Percentiles rank a stretch among this genome's conserved stretches.
These are phyloP conservation scores for Oryzias sinensis DNA, from an alignment of 2,797 vertebrate species.

Conservation along the genomic window DNA sequence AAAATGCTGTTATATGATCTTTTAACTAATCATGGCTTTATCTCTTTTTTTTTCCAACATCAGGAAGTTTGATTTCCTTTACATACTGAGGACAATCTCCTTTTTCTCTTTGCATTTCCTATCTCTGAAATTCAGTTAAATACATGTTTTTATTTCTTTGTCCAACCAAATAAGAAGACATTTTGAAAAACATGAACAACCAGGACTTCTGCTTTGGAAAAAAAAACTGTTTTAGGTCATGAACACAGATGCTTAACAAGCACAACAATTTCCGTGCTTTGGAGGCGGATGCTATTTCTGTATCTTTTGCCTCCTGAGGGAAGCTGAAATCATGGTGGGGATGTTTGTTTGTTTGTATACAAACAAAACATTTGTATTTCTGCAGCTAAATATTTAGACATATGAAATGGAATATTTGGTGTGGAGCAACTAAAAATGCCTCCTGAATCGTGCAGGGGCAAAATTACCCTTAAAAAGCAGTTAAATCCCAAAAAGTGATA, in stretches of 20 bases:
- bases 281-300: conserved; percentile 50
- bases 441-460: neutral
- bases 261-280: conserved; percentile 58
- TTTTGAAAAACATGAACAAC: conserved; percentile 22
- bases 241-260: conserved; percentile 54
- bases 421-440: neutral
- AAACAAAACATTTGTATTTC: conserved; percentile 21
- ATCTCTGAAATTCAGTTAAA: too few species aligned
- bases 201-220: conserved; percentile 5
- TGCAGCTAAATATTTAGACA: conserved; percentile 9
- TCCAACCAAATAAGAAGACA: conserved; percentile 3
- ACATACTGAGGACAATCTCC: conserved; percentile 1
- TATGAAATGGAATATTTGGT: conserved; percentile 7
- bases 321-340: conserved; percentile 30
- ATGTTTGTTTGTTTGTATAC: conserved; percentile 22
- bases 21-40: conserved; percentile 2
- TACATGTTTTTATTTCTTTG: neutral
- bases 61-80: conserved; percentile 6
- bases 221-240: conserved; percentile 33
- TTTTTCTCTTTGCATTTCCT: too few species aligned
- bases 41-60: conserved; percentile 12
- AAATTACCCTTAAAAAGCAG: conserved; percentile 14
- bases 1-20: conserved; percentile 4
- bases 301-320: conserved; percentile 42
- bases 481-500: conserved; percentile 17